Evolutionary conservation across 2,113 vertebrate genomes (phyloP).

Genomic region (Scomber scombrus): DNA sequence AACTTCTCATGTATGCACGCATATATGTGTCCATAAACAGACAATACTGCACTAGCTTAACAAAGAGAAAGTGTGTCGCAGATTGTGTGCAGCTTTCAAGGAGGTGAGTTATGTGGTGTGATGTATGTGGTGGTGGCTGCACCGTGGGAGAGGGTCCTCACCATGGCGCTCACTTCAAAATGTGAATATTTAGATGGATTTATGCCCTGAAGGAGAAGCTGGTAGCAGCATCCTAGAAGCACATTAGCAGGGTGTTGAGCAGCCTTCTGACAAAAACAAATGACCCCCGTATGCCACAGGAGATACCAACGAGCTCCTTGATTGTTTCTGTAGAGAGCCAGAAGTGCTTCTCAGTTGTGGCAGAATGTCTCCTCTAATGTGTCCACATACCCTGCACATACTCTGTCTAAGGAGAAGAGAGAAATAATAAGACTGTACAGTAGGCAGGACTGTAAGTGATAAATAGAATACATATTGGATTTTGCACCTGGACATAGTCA

Average conservation of each 20-base stretch:
- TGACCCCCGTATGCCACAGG: slow-evolving; percentile 68
- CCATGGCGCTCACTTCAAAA: slow-evolving; percentile 71
- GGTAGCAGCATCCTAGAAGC: slow-evolving; percentile 73
- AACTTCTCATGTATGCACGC: background rate
- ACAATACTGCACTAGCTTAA: background rate
- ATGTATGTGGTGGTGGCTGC: slow-evolving; percentile 74
- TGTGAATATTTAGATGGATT: slow-evolving; percentile 83
- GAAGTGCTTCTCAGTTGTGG: slow-evolving; percentile 58
- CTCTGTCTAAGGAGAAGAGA: background rate
- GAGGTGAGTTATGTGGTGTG: slow-evolving; percentile 78
- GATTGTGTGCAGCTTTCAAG: slow-evolving; percentile 64
- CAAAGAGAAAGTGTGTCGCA: slow-evolving; percentile 38
- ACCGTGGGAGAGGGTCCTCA: slow-evolving; percentile 76
- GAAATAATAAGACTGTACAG: background rate
- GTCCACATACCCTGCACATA: slow-evolving; percentile 29
- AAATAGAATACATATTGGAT: background rate
- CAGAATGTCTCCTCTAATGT: slow-evolving; percentile 47
- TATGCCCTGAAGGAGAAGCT: slow-evolving; percentile 62
- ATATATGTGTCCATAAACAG: slow-evolving; percentile 3
- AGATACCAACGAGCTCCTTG: slow-evolving; percentile 67
- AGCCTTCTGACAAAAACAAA: slow-evolving; percentile 81
- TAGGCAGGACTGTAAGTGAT: slow-evolving; percentile 5
- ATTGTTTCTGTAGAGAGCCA: slow-evolving; percentile 63
- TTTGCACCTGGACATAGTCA: background rate
- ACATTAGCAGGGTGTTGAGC: slow-evolving; percentile 78